These are phyloP conservation scores for Drymodes brunneopygia DNA, from an alignment of 2,113 vertebrate genomes.

Conservation along the genomic window DNA sequence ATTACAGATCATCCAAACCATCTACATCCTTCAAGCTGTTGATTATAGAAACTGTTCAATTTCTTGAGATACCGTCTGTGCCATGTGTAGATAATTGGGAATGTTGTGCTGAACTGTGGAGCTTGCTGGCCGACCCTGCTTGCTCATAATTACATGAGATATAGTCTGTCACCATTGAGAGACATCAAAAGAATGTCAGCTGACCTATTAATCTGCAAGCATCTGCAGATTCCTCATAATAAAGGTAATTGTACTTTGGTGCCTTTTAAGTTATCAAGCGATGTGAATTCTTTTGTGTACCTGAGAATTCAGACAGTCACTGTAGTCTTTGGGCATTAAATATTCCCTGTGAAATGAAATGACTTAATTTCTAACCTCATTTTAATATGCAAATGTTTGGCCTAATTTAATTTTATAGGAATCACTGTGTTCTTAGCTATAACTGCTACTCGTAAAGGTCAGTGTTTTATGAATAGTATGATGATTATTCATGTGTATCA, in stretches of 20 bases:
- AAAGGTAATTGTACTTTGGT: neutral
- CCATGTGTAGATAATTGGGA: slow-evolving; percentile 8
- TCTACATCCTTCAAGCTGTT: slow-evolving; percentile 18
- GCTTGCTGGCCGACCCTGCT: neutral
- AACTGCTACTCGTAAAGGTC: neutral
- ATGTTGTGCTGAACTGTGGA: neutral
- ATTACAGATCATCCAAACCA: neutral
- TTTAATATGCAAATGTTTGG: neutral
- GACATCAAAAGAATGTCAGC: neutral
- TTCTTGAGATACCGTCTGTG: neutral
- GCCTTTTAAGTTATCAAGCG: neutral
- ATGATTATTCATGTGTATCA: neutral
- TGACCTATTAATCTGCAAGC: neutral
- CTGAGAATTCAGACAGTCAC: neutral
- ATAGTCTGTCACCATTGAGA: neutral
- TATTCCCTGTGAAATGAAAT: neutral
- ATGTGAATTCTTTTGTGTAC: neutral
- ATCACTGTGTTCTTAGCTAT: neutral
- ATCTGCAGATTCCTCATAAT: neutral
- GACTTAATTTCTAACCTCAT: neutral
- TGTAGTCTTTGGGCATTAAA: neutral
- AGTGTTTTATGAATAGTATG: neutral
- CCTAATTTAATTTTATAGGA: neutral
- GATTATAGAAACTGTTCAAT: neutral
- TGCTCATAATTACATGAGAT: neutral